These are phyloP conservation scores for Cygnus atratus DNA, from an alignment of 2,113 vertebrate genomes.

Conservation along the genomic window DNA sequence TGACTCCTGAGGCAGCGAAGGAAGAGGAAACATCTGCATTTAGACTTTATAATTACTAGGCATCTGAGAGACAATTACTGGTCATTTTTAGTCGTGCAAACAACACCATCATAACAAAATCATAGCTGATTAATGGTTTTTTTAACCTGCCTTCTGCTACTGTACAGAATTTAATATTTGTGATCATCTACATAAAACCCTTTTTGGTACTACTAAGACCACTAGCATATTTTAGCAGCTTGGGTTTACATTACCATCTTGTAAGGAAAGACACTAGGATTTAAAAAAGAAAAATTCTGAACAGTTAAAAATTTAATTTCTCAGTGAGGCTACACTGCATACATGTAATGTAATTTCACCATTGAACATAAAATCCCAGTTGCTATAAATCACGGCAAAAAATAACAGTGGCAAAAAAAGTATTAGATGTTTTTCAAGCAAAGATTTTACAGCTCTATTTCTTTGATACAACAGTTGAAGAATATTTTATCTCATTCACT, in stretches of 20 bases:
- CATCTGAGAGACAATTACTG: conserved; percentile 44
- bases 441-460: not conserved
- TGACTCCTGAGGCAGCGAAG: conserved; percentile 24
- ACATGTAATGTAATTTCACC: not conserved
- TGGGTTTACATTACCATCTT: not conserved
- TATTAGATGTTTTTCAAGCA: not conserved
- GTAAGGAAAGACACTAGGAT: not conserved
- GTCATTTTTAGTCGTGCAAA: conserved; percentile 13
- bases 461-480: not conserved
- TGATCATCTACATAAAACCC: not conserved
- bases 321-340: not conserved
- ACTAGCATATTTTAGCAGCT: not conserved
- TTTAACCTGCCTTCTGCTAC: not conserved
- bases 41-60: conserved; percentile 7
- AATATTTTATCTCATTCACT: not conserved
- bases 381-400: not conserved
- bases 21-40: conserved; percentile 73
- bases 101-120: not conserved
- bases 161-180: not conserved
- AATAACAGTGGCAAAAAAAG: not conserved
- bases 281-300: not conserved
- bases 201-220: not conserved
- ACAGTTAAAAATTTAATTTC: not conserved
- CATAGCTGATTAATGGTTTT: not conserved
- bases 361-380: not conserved